These are phyloP conservation scores for Lasioglossum pauxillum DNA, from an alignment of 2,888 invertebrate genomes.

Conservation along the genomic window DNA sequence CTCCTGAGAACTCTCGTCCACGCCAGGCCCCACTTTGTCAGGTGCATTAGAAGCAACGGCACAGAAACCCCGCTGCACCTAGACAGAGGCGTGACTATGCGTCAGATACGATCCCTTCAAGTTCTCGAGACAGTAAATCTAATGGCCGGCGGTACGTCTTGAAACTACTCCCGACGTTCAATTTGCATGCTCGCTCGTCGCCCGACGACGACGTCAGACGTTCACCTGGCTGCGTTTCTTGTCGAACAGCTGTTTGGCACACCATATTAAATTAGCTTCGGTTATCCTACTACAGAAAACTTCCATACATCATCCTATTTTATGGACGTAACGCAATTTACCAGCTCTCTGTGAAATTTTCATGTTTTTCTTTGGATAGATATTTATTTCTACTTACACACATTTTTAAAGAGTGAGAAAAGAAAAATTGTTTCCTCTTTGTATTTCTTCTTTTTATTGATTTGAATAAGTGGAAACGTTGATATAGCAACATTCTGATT, in stretches of 20 bases:
- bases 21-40: constrained; percentile 97
- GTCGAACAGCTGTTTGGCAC: constrained; percentile 2
- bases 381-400: no score
- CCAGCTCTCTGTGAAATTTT: background rate
- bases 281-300: background rate
- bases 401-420: background rate
- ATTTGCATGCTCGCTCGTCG: background rate
- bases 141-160: constrained; percentile 92
- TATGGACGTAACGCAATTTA: background rate
- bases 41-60: constrained; percentile 95
- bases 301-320: background rate
- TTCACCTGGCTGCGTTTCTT: background rate
- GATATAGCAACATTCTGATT: no score
- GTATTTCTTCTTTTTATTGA: background rate
- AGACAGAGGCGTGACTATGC: constrained; percentile 93
- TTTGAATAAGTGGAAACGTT: background rate
- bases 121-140: constrained; percentile 97
- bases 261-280: background rate
- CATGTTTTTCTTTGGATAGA: background rate
- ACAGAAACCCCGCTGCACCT: constrained; percentile 93
- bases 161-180: constrained; percentile 13
- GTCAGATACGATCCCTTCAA: constrained; percentile 94
- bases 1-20: constrained; percentile 95
- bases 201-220: background rate
- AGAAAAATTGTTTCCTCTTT: no score